phyloP scores from a whole-genome alignment of 2,797 vertebrate species.

The Pangasius sanitwongsei region DNA sequence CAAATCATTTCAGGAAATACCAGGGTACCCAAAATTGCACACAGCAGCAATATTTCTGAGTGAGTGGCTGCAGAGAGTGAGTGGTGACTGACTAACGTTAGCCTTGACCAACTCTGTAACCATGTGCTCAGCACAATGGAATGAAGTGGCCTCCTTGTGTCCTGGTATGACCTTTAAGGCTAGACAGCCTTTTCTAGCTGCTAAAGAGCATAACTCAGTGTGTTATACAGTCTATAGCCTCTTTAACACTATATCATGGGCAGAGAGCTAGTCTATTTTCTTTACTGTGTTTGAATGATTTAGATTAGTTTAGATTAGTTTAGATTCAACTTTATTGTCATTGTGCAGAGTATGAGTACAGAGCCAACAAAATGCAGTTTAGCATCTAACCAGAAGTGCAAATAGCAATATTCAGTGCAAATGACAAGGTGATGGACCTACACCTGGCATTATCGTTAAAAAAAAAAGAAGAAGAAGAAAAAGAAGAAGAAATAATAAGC shows the following conservation, averaged over 20 bases:
- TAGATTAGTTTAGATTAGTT: too few relatives aligned
- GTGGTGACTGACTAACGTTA: conserved; percentile 40
- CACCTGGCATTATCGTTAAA: background rate
- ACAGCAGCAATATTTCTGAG: conserved; percentile 41
- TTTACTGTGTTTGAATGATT: conserved; percentile 10
- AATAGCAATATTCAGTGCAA: too few relatives aligned
- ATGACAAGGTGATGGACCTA: background rate
- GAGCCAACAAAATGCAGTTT: too few relatives aligned
- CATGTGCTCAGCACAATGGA: conserved; percentile 51
- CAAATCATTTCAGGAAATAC: conserved; percentile 30
- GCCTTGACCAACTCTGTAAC: conserved; percentile 44
- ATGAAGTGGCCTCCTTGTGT: conserved; percentile 37
- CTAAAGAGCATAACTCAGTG: background rate
- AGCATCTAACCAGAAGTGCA: too few relatives aligned
- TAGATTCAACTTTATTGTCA: too few relatives aligned
- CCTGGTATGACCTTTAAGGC: conserved; percentile 44
- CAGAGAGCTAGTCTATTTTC: background rate
- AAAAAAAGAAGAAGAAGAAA: background rate
- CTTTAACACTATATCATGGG: background rate
- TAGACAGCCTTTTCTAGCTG: conserved; percentile 13
- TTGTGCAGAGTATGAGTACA: too few relatives aligned
- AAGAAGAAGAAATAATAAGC: background rate
- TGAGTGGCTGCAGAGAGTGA: conserved; percentile 12
- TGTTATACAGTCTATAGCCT: background rate
- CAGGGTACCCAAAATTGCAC: conserved; percentile 12